Evolutionary conservation across 2,888 invertebrate species (phyloP), one percentile per base, ranked within the genome.

Genomic region (Euplexia lucipara): DNA sequence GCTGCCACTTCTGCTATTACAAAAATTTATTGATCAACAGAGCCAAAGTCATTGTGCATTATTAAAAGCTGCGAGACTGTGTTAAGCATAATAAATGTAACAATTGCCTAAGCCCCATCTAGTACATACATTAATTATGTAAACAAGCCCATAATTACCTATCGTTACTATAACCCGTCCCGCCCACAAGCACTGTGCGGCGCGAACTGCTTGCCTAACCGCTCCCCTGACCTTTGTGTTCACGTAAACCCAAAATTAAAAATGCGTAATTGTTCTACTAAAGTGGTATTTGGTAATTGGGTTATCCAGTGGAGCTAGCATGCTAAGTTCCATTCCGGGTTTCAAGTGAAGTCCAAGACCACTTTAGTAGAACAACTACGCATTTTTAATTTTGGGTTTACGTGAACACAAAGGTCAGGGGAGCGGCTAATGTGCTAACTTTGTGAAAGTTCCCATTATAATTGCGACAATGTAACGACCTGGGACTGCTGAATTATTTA

Each of bases 341-440:
- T n/a, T n/a, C n/a, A n/a, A n/a, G n/a, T n/a, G n/a, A n/a, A n/a
- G n/a, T n/a, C n/a, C n/a, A n/a, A n/a, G n/a, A n/a, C n/a, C n/a
- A n/a, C n/a, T n/a, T n/a, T n/a, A n/a, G n/a, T n/a, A n/a, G n/a
- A n/a, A n/a, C n/a, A n/a, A n/a, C n/a, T n/a, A n/a, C n/a, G n/a
- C n/a, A n/a, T n/a, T n/a, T n/a, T n/a, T n/a, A n/a, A n/a, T n/a
- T n/a, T n/a, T n/a, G n/a, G n/a, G n/a, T n/a, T n/a, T n/a, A n/a
- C n/a, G n/a, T n/a, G n/a, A n/a, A n/a, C n/a, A n/a, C n/a, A n/a
- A n/a, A n/a, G n/a, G n/a, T n/a, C n/a, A n/a, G n/a, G n/a, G n/a
- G n/a, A n/a, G n/a, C n/a, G n/a, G n/a, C n/a, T n/a, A 69, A 70
- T 22, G 70, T 16, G 10, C 58, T 35, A 16, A 64, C 16, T 64